Percentiles rank a stretch among this genome's conserved stretches.
Conservation (phyloP, 2,797 vertebrate genomes). For the Euthynnus affinis region DNA sequence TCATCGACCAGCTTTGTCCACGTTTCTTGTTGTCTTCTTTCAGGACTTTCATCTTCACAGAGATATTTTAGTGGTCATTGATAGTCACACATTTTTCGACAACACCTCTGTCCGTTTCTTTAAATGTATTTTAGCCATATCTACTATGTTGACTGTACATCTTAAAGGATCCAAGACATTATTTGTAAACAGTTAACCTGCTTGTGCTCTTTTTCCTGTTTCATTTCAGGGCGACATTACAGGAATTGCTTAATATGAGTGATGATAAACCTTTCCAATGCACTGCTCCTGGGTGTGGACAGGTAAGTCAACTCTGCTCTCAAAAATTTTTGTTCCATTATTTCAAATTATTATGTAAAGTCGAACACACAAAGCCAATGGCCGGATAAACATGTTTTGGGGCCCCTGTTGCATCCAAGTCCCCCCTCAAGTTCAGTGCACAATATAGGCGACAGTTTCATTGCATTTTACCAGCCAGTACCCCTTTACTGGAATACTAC, state of each 20-base stretch:
- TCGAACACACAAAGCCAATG: no score
- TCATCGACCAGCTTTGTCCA: constrained; percentile 72
- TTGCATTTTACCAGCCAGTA: no score
- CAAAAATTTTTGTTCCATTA: constrained; percentile 1
- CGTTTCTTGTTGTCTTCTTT: background rate
- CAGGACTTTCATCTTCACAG: constrained; percentile 5
- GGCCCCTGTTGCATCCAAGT: background rate
- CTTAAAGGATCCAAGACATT: background rate
- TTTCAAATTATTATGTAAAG: background rate
- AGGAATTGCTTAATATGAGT: constrained; percentile 99
- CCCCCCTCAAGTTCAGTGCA: background rate
- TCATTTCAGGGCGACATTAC: constrained; percentile 86
- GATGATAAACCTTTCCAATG: constrained; percentile 99
- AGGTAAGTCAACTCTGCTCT: constrained; percentile 85
- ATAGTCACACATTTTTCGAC: background rate
- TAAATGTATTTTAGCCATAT: background rate
- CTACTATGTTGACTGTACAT: background rate
- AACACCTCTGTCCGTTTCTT: background rate
- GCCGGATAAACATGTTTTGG: background rate
- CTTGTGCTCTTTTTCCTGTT: constrained; percentile 30
- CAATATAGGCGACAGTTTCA: no score
- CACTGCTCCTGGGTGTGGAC: constrained; percentile 99
- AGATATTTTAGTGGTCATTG: background rate
- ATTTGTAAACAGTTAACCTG: background rate
- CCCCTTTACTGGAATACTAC: no score